These are phyloP conservation scores for Ptychochromis oligacanthus DNA, from an alignment of 2,113 vertebrate species.

Conservation along the genomic window DNA sequence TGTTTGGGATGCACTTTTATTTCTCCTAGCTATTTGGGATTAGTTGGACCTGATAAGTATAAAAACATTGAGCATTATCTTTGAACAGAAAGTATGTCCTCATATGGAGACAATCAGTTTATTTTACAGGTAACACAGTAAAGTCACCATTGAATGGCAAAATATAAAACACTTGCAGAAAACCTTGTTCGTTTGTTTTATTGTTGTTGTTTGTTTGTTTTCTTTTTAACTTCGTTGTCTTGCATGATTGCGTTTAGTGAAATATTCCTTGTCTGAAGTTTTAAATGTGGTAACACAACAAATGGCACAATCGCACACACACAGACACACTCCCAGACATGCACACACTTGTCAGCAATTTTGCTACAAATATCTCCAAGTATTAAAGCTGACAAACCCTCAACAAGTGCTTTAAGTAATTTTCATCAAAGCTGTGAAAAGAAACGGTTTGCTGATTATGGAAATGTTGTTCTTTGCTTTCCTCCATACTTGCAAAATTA, in stretches of 20 bases:
- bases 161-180: background rate
- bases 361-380: slow-evolving; percentile 9
- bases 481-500: background rate
- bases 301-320: background rate
- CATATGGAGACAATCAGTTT: background rate
- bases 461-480: background rate
- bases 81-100: background rate
- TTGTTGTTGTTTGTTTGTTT: no score
- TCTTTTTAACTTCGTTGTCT: background rate
- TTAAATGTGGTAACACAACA: background rate
- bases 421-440: background rate
- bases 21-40: background rate
- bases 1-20: background rate
- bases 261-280: background rate
- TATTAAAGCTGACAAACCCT: background rate
- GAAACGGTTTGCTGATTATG: background rate
- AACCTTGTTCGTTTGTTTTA: no score
- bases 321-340: background rate
- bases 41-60: background rate
- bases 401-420: background rate
- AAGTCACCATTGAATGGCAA: background rate
- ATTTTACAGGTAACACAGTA: background rate
- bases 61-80: background rate
- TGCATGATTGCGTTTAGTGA: background rate
- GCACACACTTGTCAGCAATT: background rate